These are phyloP conservation scores for Mastigias papua DNA, from an alignment of 30 jellyfish, hydroid and myxozoan genomes.

Conservation along the genomic window DNA sequence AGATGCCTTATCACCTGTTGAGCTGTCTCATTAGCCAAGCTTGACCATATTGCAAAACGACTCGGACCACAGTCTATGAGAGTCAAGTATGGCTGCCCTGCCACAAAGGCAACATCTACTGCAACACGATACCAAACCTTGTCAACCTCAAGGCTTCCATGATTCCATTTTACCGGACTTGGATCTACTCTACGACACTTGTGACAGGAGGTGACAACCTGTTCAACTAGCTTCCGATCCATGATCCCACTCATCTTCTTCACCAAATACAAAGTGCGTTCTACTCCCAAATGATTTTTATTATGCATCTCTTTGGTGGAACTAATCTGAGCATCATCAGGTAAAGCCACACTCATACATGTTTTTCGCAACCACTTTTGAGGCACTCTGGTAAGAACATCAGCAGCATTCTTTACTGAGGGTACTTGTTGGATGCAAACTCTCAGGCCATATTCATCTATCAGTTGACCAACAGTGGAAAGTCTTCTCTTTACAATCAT, in stretches of 20 bases:
- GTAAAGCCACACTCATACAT: not conserved
- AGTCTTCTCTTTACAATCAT: conserved; percentile 52
- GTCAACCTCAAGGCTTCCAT: not conserved
- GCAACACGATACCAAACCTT: conserved; percentile 15
- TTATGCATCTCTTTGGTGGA: not conserved
- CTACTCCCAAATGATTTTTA: conserved; percentile 8
- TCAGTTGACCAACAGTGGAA: not conserved
- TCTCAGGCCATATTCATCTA: conserved; percentile 33
- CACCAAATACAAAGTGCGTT: not conserved
- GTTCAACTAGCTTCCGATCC: conserved; percentile 5
- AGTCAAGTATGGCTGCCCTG: not conserved
- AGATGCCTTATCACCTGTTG: not conserved
- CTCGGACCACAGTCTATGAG: conserved; percentile 33
- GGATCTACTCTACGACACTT: conserved; percentile 7
- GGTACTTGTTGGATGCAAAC: conserved; percentile 27
- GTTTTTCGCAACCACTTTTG: conserved; percentile 8
- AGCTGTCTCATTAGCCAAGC: conserved; percentile 11
- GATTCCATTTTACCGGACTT: not conserved
- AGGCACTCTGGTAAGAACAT: conserved; percentile 22
- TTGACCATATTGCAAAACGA: conserved; percentile 8
- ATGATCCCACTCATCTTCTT: not conserved
- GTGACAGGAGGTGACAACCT: not conserved
- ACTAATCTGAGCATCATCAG: conserved; percentile 13
- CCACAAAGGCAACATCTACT: conserved; percentile 14
- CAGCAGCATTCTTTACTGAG: conserved; percentile 55